Percentiles rank a stretch among this genome's conserved stretches.
phyloP scores from a whole-genome alignment of 2,113 vertebrate species.

The Ammodytes marinus region DNA sequence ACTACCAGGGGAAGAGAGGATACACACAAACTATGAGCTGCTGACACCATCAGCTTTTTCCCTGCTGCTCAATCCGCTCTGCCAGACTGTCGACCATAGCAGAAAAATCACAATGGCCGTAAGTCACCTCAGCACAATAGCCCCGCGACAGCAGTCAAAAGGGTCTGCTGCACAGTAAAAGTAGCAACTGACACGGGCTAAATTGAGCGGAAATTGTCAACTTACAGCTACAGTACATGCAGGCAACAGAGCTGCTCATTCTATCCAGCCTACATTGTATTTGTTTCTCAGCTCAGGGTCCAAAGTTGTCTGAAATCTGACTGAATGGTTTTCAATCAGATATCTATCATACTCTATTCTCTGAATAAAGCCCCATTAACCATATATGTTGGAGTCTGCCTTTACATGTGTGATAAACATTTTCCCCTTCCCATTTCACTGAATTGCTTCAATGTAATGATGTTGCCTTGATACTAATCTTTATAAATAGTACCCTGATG shows the following conservation, averaged over 20 bases:
- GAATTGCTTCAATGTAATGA: slow-evolving; percentile 1
- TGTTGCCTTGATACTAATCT: not conserved
- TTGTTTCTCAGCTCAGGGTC: slow-evolving; percentile 1
- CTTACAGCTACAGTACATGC: slow-evolving; percentile 13
- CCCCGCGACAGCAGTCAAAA: slow-evolving; percentile 57
- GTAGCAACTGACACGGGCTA: slow-evolving; percentile 48
- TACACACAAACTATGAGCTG: slow-evolving; percentile 72
- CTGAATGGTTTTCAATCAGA: not conserved
- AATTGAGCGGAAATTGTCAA: slow-evolving; percentile 41
- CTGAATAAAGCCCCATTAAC: not conserved
- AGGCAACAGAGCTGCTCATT: slow-evolving; percentile 32
- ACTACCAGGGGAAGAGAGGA: slow-evolving; percentile 43
- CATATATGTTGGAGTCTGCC: no score
- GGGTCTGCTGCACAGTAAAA: slow-evolving; percentile 67
- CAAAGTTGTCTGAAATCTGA: not conserved
- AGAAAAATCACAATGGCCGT: slow-evolving; percentile 66
- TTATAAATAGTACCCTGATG: not conserved
- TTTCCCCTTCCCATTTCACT: not conserved
- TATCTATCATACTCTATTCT: not conserved
- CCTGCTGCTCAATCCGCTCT: slow-evolving; percentile 53
- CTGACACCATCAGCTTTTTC: slow-evolving; percentile 75
- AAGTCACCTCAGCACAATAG: slow-evolving; percentile 64
- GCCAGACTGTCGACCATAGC: slow-evolving; percentile 66
- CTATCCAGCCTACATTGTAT: slow-evolving; percentile 24
- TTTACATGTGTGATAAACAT: not conserved